A percentile compares a stretch with the other conserved stretches of the same genome.
These are phyloP conservation scores for Upupa epops DNA, from an alignment of 2,113 vertebrate species.

Conservation along the genomic window DNA sequence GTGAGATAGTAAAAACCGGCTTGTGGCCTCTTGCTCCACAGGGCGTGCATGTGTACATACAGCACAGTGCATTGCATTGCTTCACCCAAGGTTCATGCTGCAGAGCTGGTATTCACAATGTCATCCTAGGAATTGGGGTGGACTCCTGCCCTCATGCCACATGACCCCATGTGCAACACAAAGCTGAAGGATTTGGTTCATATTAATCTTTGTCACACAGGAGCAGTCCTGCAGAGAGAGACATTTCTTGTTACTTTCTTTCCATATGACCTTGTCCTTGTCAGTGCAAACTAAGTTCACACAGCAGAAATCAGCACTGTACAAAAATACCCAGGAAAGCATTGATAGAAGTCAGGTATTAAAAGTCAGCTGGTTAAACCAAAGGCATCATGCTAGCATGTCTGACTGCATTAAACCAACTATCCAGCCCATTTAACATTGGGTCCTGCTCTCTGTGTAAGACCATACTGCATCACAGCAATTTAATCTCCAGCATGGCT, in stretches of 20 bases:
- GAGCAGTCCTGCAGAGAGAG: background rate
- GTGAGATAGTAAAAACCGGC: background rate
- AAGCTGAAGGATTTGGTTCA: background rate
- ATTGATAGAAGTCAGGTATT: background rate
- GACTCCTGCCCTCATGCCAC: too few relatives aligned
- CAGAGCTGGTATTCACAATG: background rate
- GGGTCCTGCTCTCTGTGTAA: background rate
- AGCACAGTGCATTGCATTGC: rapidly evolving
- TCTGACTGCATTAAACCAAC: rapidly evolving
- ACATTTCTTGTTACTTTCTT: background rate
- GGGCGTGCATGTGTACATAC: rapidly evolving
- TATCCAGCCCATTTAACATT: background rate
- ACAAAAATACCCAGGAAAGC: background rate
- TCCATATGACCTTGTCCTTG: background rate
- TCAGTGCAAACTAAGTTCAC: background rate
- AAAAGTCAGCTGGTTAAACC: background rate
- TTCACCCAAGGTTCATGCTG: rapidly evolving
- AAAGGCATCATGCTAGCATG: background rate
- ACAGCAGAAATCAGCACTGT: background rate
- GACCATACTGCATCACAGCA: rapidly evolving
- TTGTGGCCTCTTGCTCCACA: background rate
- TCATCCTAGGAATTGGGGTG: background rate
- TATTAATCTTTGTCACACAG: background rate
- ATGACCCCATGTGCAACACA: background rate
- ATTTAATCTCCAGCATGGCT: background rate